These are phyloP conservation scores for Xestobium rufovillosum DNA, from an alignment of 2,888 invertebrate species.

Conservation along the genomic window DNA sequence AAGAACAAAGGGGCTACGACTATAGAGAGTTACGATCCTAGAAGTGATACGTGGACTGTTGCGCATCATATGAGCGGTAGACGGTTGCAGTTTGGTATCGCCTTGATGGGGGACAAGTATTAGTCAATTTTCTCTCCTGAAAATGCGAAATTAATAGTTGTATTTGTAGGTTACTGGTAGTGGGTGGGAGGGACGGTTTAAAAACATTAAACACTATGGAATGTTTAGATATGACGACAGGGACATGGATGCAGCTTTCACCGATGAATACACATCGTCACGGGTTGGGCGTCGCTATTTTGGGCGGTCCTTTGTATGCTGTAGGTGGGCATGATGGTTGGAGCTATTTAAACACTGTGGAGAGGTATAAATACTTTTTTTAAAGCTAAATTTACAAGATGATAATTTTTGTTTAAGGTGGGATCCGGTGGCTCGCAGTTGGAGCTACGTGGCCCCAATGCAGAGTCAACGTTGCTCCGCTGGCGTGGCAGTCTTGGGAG, in stretches of 20 bases:
- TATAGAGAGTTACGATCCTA: conserved; percentile 82
- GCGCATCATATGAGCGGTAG: conserved; percentile 72
- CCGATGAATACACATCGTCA: conserved; percentile 88
- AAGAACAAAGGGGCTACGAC: conserved; percentile 85
- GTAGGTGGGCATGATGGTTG: conserved; percentile 95
- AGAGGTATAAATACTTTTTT: conserved; percentile 47
- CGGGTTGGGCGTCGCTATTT: conserved; percentile 70
- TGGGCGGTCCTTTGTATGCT: conserved; percentile 82
- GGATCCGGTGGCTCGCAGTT: conserved; percentile 81
- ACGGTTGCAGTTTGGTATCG: conserved; percentile 86
- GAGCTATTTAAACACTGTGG: conserved; percentile 91
- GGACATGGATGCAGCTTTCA: conserved; percentile 72
- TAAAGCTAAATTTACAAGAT: not conserved
- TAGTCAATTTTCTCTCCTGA: conserved; percentile 20
- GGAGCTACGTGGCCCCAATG: conserved; percentile 90
- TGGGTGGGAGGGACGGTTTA: conserved; percentile 87
- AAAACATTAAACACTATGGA: conserved; percentile 92
- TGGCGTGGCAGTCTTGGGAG: conserved; percentile 80
- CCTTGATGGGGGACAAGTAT: conserved; percentile 69
- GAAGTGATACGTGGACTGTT: conserved; percentile 71
- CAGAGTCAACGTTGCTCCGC: conserved; percentile 81
- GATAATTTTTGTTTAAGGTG: conserved; percentile 49
- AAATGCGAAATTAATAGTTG: not conserved
- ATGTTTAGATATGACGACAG: conserved; percentile 75
- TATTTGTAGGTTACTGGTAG: conserved; percentile 57